These are phyloP conservation scores for Crypturellus tataupa DNA, from an alignment of 2,797 vertebrate species.

Conservation along the genomic window DNA sequence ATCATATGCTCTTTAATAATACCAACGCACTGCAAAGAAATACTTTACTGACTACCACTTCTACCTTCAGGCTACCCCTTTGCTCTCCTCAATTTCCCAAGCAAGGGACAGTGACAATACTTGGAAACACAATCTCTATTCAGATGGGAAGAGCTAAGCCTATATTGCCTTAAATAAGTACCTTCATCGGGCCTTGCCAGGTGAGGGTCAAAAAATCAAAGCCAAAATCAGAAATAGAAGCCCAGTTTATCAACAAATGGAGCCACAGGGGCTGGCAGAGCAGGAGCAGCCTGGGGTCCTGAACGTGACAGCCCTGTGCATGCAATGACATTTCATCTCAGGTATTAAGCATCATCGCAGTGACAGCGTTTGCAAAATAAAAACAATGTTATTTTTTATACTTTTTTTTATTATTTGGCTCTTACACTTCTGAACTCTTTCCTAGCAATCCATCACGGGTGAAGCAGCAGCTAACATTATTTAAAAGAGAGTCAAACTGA, in stretches of 20 bases:
- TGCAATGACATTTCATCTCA: not conserved
- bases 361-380: not conserved
- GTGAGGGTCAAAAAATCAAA: not conserved
- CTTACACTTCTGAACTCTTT: not conserved
- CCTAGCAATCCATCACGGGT: not conserved
- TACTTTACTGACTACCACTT: not conserved
- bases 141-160: not conserved
- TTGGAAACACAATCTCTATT: not conserved
- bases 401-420: not conserved
- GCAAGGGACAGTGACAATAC: not conserved
- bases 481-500: not conserved
- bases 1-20: not conserved
- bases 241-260: not conserved
- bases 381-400: not conserved
- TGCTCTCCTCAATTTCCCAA: not conserved
- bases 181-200: not conserved
- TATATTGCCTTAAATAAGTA: not conserved
- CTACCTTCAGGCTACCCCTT: not conserved
- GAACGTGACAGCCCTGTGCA: not conserved
- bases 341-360: rapidly evolving
- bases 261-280: not conserved
- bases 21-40: not conserved
- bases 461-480: not conserved
- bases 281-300: rapidly evolving
- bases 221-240: not conserved